These are phyloP conservation scores for Emydura subglobosa DNA, from an alignment of 2,113 vertebrate genomes.

Conservation along the genomic window DNA sequence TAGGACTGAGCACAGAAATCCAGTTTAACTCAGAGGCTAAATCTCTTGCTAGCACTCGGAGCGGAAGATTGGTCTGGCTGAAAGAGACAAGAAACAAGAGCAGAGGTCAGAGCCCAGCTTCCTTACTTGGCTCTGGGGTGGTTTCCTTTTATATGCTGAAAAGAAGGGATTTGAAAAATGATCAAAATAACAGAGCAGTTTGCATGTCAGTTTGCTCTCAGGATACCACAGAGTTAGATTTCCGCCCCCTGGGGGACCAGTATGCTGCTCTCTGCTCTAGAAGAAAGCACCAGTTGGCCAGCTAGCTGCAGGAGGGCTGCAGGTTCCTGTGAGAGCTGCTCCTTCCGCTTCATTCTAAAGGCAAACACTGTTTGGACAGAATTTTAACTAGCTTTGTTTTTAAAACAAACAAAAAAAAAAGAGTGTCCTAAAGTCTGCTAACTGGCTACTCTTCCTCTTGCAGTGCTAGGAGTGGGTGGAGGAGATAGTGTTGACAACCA, in stretches of 20 bases:
- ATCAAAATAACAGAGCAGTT: not conserved
- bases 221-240: not conserved
- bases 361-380: not conserved
- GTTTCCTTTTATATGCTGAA: conserved; percentile 7
- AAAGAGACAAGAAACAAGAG: not conserved
- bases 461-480: not conserved
- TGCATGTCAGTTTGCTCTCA: not conserved
- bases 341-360: not conserved
- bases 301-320: accelerated
- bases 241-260: not conserved
- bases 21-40: not conserved
- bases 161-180: not conserved
- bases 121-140: not conserved
- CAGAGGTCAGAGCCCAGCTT: not conserved
- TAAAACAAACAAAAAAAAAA: not conserved
- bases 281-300: not conserved
- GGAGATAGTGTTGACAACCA: not conserved
- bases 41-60: not conserved
- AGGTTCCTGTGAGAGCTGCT: not conserved
- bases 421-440: not conserved
- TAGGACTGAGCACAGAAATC: not conserved
- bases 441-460: not conserved
- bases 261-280: not conserved
- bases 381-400: conserved; percentile 10
- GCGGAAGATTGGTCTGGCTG: not conserved